Conservation (phyloP, 2,113 vertebrate genomes). For the Pandion haliaetus region DNA sequence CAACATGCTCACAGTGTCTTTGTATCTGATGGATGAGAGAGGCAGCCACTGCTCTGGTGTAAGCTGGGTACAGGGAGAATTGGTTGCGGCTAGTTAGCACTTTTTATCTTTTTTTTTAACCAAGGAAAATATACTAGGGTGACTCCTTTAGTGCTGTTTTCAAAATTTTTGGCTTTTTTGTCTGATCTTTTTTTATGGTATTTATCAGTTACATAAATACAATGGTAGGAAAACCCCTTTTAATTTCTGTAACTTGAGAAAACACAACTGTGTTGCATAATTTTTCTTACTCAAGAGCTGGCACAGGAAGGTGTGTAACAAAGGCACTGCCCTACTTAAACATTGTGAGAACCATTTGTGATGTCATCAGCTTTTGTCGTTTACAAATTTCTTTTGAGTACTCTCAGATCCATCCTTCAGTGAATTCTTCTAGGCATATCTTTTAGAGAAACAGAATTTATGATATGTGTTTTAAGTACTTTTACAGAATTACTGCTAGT, state of each 20-base stretch:
- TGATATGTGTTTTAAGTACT: neutral
- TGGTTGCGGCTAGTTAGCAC: neutral
- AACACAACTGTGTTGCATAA: neutral
- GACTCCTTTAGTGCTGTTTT: neutral
- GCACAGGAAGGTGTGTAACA: neutral
- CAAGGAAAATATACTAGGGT: neutral
- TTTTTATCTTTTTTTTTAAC: neutral
- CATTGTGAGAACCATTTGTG: neutral
- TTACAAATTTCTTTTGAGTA: neutral
- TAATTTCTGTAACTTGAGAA: neutral
- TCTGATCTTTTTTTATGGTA: neutral
- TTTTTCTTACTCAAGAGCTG: neutral
- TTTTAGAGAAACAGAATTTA: neutral
- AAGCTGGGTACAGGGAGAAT: accelerated
- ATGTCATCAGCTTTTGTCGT: neutral
- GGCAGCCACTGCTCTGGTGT: neutral
- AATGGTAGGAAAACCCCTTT: neutral
- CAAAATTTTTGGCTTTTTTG: neutral
- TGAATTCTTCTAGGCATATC: neutral
- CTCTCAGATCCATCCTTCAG: neutral
- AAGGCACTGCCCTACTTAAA: neutral
- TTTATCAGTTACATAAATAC: neutral
- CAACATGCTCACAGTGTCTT: accelerated
- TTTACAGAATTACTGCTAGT: neutral
- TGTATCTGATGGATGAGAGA: neutral